Percentiles rank a stretch among this genome's conserved stretches.
Conservation (phyloP, 2,113 vertebrate genomes). For the Callopanchax toddi region DNA sequence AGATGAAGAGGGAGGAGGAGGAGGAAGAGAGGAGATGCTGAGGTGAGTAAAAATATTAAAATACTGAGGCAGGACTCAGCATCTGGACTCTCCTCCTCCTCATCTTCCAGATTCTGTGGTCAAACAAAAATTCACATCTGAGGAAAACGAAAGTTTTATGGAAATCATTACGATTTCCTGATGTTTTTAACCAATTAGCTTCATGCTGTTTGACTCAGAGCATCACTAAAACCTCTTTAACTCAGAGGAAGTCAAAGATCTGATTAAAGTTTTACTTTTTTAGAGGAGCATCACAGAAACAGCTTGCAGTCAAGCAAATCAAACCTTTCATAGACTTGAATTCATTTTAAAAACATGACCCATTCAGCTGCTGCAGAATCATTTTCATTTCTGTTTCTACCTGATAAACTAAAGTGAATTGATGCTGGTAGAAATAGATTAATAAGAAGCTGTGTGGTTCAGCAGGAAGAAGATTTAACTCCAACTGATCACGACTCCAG, state of each 20-base stretch:
- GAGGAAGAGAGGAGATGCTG: background rate
- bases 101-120: background rate
- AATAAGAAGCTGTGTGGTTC: too few species aligned
- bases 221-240: background rate
- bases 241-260: too few species aligned
- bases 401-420: too few species aligned
- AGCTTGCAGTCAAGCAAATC: too few species aligned
- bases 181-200: background rate
- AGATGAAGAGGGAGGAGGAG: slow-evolving; percentile 13
- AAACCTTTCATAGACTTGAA: too few species aligned
- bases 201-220: background rate
- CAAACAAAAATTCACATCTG: background rate
- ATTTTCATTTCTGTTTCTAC: too few species aligned
- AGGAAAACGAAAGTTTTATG: background rate
- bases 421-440: too few species aligned
- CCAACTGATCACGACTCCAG: too few species aligned
- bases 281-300: too few species aligned
- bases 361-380: too few species aligned
- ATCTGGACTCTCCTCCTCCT: background rate
- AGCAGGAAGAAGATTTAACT: background rate
- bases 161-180: background rate
- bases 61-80: slow-evolving; percentile 1
- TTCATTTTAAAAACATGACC: too few species aligned
- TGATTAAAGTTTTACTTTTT: too few species aligned
- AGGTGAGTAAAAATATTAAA: background rate